Evolutionary conservation across 2,888 invertebrate genomes (phyloP).

Genomic region (Lasioglossum leucozonium): DNA sequence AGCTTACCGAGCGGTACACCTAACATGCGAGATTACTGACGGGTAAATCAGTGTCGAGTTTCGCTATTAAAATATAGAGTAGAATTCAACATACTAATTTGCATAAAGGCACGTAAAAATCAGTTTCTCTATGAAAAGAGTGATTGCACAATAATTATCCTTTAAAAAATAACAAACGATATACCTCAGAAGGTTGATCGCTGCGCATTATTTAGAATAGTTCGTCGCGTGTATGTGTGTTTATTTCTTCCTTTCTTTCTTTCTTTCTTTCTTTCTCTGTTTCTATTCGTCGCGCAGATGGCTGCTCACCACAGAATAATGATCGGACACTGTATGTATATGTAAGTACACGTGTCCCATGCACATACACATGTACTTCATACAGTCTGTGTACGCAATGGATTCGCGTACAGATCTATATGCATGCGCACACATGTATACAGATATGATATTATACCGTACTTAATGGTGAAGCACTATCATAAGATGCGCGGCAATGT

Average conservation of each 20-base stretch:
- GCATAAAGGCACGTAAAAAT: constrained; percentile 74
- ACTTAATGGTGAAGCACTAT: constrained; percentile 73
- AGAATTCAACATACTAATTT: constrained; percentile 69
- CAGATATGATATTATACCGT: constrained; percentile 74
- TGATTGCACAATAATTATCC: constrained; percentile 68
- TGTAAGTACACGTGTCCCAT: constrained; percentile 62
- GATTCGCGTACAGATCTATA: constrained; percentile 60
- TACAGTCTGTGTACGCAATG: constrained; percentile 61
- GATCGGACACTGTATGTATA: constrained; percentile 70
- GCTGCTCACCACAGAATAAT: constrained; percentile 71
- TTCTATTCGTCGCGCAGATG: constrained; percentile 25
- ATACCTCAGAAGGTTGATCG: constrained; percentile 52
- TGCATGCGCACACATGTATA: constrained; percentile 68
- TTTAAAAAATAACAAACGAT: constrained; percentile 64
- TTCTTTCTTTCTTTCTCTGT: not conserved
- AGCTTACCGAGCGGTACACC: constrained; percentile 46
- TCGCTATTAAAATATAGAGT: constrained; percentile 69
- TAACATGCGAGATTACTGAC: constrained; percentile 60
- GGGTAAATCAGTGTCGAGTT: constrained; percentile 58
- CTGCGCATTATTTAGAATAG: constrained; percentile 68
- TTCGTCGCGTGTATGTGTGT: constrained; percentile 14
- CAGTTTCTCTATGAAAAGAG: constrained; percentile 70
- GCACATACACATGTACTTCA: constrained; percentile 62
- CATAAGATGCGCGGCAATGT: constrained; percentile 73
- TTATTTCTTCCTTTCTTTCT: not conserved